Evolutionary conservation across 2,888 invertebrate genomes (phyloP).

Genomic region (Stomorhina lunata): DNA sequence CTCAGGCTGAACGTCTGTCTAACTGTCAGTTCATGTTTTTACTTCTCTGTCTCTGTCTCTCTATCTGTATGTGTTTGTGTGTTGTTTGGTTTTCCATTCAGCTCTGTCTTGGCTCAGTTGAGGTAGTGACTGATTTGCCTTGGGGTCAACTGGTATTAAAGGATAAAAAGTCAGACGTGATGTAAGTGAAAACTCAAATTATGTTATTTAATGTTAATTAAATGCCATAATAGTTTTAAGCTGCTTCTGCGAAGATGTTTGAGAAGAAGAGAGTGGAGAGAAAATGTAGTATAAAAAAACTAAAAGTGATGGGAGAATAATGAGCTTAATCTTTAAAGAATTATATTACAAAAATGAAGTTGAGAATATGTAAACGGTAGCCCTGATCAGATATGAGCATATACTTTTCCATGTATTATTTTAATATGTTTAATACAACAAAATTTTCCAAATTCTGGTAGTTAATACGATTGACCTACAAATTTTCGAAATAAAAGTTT

Average conservation of each 20-base stretch:
- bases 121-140: constrained; percentile 5
- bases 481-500: too few relatives aligned
- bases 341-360: too few relatives aligned
- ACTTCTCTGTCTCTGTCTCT: neutral
- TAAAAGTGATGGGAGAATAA: neutral
- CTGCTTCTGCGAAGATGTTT: neutral
- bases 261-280: neutral
- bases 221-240: constrained; percentile 41
- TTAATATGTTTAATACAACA: too few relatives aligned
- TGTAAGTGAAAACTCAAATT: constrained; percentile 52
- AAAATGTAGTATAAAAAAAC: neutral
- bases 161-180: constrained; percentile 51
- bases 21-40: constrained; percentile 22
- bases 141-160: constrained; percentile 49
- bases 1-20: neutral
- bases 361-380: too few relatives aligned
- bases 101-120: neutral
- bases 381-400: too few relatives aligned
- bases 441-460: too few relatives aligned
- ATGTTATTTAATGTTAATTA: constrained; percentile 56
- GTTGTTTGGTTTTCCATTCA: neutral
- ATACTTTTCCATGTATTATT: too few relatives aligned
- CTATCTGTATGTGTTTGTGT: neutral
- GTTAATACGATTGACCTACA: too few relatives aligned
- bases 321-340: too few relatives aligned